A percentile compares a stretch with the other conserved stretches of the same genome.
Conservation (phyloP, 2,888 invertebrate genomes). For the Chamaedrilus cognettii region DNA sequence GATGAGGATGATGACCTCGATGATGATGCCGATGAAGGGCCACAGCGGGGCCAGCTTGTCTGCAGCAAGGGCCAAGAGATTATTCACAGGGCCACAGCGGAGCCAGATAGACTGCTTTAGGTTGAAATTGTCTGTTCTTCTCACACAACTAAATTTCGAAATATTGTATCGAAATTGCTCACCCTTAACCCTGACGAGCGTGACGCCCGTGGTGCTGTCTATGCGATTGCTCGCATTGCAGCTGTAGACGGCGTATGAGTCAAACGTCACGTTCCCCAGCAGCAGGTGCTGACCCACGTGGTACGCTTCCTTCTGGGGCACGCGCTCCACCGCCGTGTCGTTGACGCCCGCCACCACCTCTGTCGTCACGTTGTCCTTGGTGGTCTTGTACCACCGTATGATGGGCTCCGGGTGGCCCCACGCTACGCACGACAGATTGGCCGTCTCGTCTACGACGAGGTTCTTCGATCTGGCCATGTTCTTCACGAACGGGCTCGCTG, state of each 20-base stretch:
- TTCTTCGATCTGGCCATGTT: slow-evolving; percentile 23
- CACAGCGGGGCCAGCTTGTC: slow-evolving; percentile 28
- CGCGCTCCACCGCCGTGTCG: neutral
- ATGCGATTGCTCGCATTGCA: slow-evolving; percentile 13
- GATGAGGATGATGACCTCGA: slow-evolving; percentile 21
- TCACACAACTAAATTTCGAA: no score
- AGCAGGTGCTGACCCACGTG: slow-evolving; percentile 1
- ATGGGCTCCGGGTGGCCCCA: slow-evolving; percentile 13
- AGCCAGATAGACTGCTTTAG: neutral
- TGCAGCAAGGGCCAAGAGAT: no score
- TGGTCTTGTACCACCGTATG: slow-evolving; percentile 14
- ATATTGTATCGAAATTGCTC: no score
- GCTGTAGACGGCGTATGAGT: slow-evolving; percentile 22
- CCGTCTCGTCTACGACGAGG: slow-evolving; percentile 17
- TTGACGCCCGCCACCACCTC: neutral
- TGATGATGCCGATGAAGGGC: slow-evolving; percentile 26
- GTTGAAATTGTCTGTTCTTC: neutral
- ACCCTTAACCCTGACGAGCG: slow-evolving; percentile 25
- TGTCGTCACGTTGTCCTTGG: slow-evolving; percentile 1
- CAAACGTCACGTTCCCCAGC: slow-evolving; percentile 10
- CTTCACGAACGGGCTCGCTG: slow-evolving; percentile 19
- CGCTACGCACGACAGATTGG: slow-evolving; percentile 12
- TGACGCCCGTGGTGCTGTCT: slow-evolving; percentile 6
- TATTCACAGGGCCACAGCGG: no score
- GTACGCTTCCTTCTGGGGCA: no score